A percentile compares a stretch with the other conserved stretches of the same genome.
Conservation (phyloP, 64 coral and sea anemone genomes). For the Platygyra sinensis region DNA sequence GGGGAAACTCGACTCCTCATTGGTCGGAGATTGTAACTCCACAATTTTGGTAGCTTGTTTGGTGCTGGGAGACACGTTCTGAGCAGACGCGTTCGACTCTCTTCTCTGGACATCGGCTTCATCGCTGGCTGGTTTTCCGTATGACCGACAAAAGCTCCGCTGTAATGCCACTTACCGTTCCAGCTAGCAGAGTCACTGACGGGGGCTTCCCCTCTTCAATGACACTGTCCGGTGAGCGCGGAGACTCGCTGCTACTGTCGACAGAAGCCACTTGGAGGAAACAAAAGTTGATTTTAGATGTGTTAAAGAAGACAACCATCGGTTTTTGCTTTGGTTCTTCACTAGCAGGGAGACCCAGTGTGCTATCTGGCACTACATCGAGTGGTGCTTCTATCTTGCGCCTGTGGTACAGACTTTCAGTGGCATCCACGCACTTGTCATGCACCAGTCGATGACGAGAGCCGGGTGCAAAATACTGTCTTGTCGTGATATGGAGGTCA, state of each 20-base stretch:
- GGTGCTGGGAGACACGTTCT: neutral
- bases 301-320: conserved; percentile 68
- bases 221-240: neutral
- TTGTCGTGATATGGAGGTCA: conserved; percentile 75
- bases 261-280: conserved; percentile 83
- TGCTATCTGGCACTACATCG: no score
- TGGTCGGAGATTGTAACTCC: neutral
- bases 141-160: conserved; percentile 59
- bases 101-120: neutral
- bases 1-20: conserved; percentile 17
- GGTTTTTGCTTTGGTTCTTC: conserved; percentile 47
- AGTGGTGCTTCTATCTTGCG: conserved; percentile 25
- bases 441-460: conserved; percentile 83
- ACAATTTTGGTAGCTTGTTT: neutral
- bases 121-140: neutral
- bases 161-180: conserved; percentile 66
- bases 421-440: conserved; percentile 78
- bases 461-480: conserved; percentile 80
- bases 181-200: conserved; percentile 67
- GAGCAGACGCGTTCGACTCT: neutral
- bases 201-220: conserved; percentile 9
- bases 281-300: conserved; percentile 86
- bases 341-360: neutral
- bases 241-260: neutral
- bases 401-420: conserved; percentile 64